A percentile compares a stretch with the other conserved stretches of the same genome.
Conservation (phyloP, 2,888 invertebrate species). For the Tachina grossa region DNA sequence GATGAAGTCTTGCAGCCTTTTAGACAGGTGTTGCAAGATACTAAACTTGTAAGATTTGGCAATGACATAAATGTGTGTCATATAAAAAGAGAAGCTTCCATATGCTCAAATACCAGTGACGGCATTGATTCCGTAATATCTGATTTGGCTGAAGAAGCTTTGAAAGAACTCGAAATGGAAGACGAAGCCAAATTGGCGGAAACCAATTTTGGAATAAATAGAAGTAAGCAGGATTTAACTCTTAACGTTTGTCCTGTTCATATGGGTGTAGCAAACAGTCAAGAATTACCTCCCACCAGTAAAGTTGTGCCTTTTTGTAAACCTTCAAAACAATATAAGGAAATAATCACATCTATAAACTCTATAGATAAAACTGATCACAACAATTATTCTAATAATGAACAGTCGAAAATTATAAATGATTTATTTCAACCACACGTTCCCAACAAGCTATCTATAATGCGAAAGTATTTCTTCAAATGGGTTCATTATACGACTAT, state of each 20-base stretch:
- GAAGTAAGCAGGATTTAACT: background rate
- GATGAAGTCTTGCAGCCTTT: constrained; percentile 77
- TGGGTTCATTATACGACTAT: constrained; percentile 82
- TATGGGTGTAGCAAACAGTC: background rate
- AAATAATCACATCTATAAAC: background rate
- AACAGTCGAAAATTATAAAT: constrained; percentile 79
- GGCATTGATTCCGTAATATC: constrained; percentile 81
- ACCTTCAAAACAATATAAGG: background rate
- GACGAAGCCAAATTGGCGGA: constrained; percentile 69
- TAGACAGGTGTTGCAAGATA: constrained; percentile 63
- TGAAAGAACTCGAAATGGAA: constrained; percentile 79
- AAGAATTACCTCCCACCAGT: constrained; percentile 22
- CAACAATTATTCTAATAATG: constrained; percentile 72
- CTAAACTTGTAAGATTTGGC: constrained; percentile 77
- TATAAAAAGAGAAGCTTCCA: constrained; percentile 76
- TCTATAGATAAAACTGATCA: constrained; percentile 33
- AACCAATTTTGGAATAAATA: background rate
- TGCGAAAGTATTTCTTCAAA: constrained; percentile 80
- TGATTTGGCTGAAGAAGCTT: constrained; percentile 79
- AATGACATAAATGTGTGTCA: constrained; percentile 74
- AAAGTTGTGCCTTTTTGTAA: constrained; percentile 5
- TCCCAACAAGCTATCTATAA: constrained; percentile 70
- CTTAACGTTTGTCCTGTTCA: constrained; percentile 5
- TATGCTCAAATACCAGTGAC: constrained; percentile 80
- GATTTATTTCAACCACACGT: constrained; percentile 76